phyloP scores from a whole-genome alignment of 2,113 vertebrate genomes.

The Phalacrocorax carbo region DNA sequence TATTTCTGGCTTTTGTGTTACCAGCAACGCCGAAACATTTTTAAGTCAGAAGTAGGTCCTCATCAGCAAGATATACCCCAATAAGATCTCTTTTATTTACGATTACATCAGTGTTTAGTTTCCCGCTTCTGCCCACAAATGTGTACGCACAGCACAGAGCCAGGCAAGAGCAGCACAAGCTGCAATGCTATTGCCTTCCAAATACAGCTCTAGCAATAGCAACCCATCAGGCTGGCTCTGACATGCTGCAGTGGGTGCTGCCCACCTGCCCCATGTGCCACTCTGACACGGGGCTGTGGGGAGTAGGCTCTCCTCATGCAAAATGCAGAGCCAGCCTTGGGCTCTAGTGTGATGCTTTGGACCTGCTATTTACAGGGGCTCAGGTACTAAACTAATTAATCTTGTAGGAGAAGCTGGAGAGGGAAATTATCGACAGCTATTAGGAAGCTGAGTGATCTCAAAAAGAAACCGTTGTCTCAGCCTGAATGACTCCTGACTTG shows the following conservation, averaged over 20 bases:
- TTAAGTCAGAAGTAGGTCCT: conserved; percentile 43
- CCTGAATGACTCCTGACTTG: rapidly evolving
- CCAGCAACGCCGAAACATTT: background rate
- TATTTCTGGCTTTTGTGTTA: conserved; percentile 14
- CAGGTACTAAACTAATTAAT: background rate
- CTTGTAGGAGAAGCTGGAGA: background rate
- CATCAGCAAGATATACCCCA: background rate
- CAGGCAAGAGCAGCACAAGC: rapidly evolving
- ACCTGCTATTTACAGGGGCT: background rate
- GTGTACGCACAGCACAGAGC: rapidly evolving
- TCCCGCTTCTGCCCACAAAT: background rate
- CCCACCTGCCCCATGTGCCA: rapidly evolving
- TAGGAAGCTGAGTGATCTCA: background rate
- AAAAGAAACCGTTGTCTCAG: background rate
- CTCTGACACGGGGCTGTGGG: rapidly evolving
- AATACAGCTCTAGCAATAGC: rapidly evolving
- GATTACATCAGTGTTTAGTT: background rate
- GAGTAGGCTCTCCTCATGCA: rapidly evolving
- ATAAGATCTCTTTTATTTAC: background rate
- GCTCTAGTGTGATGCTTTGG: rapidly evolving
- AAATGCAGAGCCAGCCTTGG: background rate
- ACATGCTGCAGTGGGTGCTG: rapidly evolving
- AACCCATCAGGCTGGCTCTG: rapidly evolving
- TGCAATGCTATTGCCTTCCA: background rate
- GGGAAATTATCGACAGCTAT: rapidly evolving